Base-by-base conservation (phyloP, 23 tunicate species). In the Diplosoma virens region DNA sequence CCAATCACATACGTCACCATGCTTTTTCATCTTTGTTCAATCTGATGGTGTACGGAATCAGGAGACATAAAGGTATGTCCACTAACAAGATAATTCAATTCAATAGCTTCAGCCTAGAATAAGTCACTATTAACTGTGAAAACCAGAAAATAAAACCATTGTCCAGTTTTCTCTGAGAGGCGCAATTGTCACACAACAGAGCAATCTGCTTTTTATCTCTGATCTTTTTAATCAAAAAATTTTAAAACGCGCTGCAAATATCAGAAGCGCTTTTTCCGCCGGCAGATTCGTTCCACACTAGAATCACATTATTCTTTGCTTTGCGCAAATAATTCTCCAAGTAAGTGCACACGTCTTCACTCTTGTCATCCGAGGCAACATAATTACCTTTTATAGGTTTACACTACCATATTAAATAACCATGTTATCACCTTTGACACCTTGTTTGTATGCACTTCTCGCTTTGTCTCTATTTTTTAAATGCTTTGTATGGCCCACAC, bases 281-380 rank as follows among this genome's bases (percentile, higher is more conserved):
- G 64, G 25, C 64, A 25, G 64, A 56, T 25, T 56, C 64, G 20
- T 56, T 56, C 64, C 64, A 56, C 64, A 56, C 64, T 7, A 41
- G 11, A 20, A 56, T 25, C 16, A 56, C 64, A 56, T 56, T 56
- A 56, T 56, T 56, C 20, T 56, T 56, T 56, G 64, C 64, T 9
- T 56, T 9, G 64, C 64, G 6, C 64, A 56, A 25, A 56, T 56
- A 56, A 56, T 56, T 14, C 24, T 5, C 16, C 64, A 25, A 21
- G 64, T 56, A 56, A 56, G 20, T 56, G 64, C 64, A 56, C 64
- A 56, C 64, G 64, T 56, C 64, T 56, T 56, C 64, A 56, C 64
- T 20, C 64, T 25, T 56, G 64, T 56, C 64, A 56, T 56, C 16
- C 64, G 25, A 56, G 64, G 64, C 64, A 56, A 9, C 18, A 56